Evolutionary conservation across 2,888 invertebrate genomes (phyloP).

Genomic region (Adela reaumurella): DNA sequence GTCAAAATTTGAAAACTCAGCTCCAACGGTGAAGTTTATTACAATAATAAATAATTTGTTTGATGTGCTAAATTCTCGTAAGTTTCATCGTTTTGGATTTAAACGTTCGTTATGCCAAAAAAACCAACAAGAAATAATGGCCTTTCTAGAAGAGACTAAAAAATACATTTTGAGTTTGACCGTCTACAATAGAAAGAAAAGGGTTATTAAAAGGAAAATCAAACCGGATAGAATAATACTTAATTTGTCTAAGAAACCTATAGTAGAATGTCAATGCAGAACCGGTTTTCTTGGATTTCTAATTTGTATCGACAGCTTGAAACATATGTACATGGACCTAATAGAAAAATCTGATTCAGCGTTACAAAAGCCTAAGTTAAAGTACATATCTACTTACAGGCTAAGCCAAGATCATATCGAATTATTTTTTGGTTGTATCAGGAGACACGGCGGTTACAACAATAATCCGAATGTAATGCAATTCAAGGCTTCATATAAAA

Average conservation of each 20-base stretch:
- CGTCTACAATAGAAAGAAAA: background rate
- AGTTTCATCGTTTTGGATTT: background rate
- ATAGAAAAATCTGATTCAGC: background rate
- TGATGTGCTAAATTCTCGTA: constrained; percentile 5
- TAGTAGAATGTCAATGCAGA: constrained; percentile 1
- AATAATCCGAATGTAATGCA: background rate
- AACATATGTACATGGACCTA: background rate
- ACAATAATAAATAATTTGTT: constrained; percentile 5
- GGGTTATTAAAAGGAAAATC: background rate
- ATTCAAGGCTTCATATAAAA: background rate
- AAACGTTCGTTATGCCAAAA: background rate
- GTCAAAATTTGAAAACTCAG: constrained; percentile 1
- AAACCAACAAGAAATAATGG: background rate
- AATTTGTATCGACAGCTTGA: constrained; percentile 5
- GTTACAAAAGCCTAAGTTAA: too few species aligned
- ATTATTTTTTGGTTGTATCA: background rate
- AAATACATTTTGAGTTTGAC: background rate
- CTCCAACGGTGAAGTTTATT: constrained; percentile 1
- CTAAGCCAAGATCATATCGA: constrained; percentile 11
- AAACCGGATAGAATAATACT: constrained; percentile 1
- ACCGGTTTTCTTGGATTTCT: constrained; percentile 8
- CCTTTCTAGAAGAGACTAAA: background rate
- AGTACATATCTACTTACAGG: constrained; percentile 6
- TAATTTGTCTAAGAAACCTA: background rate
- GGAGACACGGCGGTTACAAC: background rate